A percentile compares a stretch with the other conserved stretches of the same genome.
These are phyloP conservation scores for Camponotus pennsylvanicus DNA, from an alignment of 1,140 invertebrate genomes.

Conservation along the genomic window DNA sequence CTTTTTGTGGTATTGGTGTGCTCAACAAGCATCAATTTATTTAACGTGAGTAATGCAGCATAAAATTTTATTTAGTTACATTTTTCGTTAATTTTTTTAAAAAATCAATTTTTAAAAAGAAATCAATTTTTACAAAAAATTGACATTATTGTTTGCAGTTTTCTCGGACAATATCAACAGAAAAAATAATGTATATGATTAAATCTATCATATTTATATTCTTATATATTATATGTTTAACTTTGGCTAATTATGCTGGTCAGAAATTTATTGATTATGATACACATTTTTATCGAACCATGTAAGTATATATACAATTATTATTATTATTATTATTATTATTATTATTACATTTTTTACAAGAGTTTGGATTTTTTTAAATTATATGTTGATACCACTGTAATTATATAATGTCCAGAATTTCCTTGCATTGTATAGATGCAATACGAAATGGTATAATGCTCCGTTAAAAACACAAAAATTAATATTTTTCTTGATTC, in stretches of 20 bases:
- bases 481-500: constrained; percentile 22
- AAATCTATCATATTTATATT: not conserved
- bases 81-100: not conserved
- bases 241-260: constrained; percentile 1
- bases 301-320: constrained; percentile 10
- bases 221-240: not conserved
- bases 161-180: not conserved
- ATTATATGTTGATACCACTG: not conserved
- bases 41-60: not conserved
- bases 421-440: constrained; percentile 13
- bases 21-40: constrained; percentile 25
- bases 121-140: not conserved
- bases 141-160: not conserved
- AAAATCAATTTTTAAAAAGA: not conserved
- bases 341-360: no score
- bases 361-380: no score
- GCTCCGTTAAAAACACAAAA: constrained; percentile 29
- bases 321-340: not conserved
- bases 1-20: not conserved
- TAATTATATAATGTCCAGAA: not conserved
- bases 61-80: not conserved
- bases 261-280: constrained; percentile 35
- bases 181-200: not conserved
- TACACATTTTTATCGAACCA: not conserved
- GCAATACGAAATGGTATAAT: constrained; percentile 39